Base-by-base conservation (phyloP, 2,888 invertebrate genomes). In the Priocnemis perturbator region DNA sequence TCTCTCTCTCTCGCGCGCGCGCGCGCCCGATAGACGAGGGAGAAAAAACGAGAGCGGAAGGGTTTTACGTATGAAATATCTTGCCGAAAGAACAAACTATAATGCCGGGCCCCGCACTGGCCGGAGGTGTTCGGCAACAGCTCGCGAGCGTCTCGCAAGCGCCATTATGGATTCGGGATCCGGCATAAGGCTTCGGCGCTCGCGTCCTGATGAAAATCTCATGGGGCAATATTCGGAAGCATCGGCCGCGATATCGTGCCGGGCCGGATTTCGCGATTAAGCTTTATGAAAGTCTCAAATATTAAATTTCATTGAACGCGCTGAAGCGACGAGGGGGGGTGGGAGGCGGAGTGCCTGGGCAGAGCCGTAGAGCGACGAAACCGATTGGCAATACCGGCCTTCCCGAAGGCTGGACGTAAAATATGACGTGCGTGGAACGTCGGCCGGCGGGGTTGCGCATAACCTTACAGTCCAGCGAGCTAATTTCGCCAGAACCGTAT, bases 401-500 rank as follows among this genome's bases (percentile, higher is more conserved):
- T 67, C 37, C 9, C 53, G 21, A 50, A 21, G 53, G 53, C 53
- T 2, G 48, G 26, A 26, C 19, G 20, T 5, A 52, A 65, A 60
- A 66, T 67, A 69, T 53, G 59, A 37, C 9, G 58, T 48, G 64
- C 56, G 60, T 20, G 14, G 23, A 65, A n/a, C n/a, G n/a, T n/a
- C n/a, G n/a, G n/a, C n/a, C n/a, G n/a, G n/a, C n/a, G n/a, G n/a
- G n/a, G n/a, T 66, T 47, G 64, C 67, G 55, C 59, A 60, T 68
- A 69, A 69, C 73, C 62, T 73, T 75, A 75, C 77, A 68, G 69
- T 69, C 73, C 70, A 74, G 73, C 76, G 71, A 79, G 77, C 70
- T 71, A 74, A 79, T 79, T 77, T 77, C 59, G 57, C 65, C 50
- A 52, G 61, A 61, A 57, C 69, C 26, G 52, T 21, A 23, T 68